Percentiles rank a stretch among this genome's conserved stretches.
Conservation (phyloP, 2,113 vertebrate genomes). For the Dipodomys spectabilis region DNA sequence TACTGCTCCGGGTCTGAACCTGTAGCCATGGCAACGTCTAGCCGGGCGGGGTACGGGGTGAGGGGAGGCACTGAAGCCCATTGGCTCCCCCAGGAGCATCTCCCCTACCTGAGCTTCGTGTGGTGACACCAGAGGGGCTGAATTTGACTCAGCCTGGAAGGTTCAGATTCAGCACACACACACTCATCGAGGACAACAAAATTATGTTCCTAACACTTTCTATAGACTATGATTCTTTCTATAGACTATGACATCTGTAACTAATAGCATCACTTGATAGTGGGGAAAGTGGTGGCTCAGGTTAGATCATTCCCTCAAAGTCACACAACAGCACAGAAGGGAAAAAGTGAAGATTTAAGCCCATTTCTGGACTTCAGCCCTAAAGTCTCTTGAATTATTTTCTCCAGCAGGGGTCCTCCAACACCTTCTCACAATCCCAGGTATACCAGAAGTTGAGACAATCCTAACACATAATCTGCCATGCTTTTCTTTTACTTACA, state of each 20-base stretch:
- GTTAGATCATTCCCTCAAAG: not conserved
- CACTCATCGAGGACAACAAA: not conserved
- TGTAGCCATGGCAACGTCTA: conserved; percentile 79
- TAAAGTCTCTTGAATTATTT: not conserved
- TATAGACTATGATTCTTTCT: not conserved
- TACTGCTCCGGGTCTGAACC: conserved; percentile 71
- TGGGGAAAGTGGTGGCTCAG: not conserved
- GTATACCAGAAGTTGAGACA: not conserved
- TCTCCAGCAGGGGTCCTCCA: conserved; percentile 55
- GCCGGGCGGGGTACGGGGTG: not conserved
- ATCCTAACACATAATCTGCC: not conserved
- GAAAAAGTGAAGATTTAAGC: not conserved
- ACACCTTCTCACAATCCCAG: conserved; percentile 2
- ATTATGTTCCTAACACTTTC: conserved; percentile 10
- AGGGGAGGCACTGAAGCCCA: not conserved
- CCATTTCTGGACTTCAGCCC: conserved; percentile 25
- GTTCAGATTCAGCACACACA: not conserved
- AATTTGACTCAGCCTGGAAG: not conserved
- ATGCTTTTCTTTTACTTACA: conserved; percentile 4
- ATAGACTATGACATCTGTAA: not conserved
- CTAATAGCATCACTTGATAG: not conserved
- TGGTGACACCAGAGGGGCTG: not conserved
- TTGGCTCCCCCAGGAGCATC: conserved; percentile 14
- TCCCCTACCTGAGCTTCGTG: conserved; percentile 42
- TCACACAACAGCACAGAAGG: not conserved